Conservation (phyloP, 2,888 invertebrate species). For the Arrhopalites spinosus region DNA sequence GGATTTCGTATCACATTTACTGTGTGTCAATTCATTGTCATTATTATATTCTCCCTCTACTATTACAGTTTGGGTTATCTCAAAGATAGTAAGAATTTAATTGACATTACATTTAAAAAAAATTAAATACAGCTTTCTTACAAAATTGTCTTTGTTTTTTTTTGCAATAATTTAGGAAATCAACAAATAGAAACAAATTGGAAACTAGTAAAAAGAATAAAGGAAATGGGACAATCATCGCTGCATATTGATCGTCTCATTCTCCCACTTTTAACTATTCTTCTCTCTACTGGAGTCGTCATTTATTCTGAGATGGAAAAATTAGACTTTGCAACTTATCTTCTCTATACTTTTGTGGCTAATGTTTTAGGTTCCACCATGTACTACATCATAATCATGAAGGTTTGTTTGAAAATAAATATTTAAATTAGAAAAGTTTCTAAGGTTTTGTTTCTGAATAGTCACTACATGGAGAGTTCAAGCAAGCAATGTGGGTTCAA, state of each 20-base stretch:
- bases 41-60: conserved; percentile 41
- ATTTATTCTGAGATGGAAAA: conserved; percentile 45
- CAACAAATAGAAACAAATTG: conserved; percentile 38
- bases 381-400: conserved; percentile 79
- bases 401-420: conserved; percentile 61
- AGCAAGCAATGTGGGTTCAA: conserved; percentile 53
- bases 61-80: conserved; percentile 53
- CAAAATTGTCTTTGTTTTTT: not conserved
- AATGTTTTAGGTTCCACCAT: conserved; percentile 79
- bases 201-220: conserved; percentile 41
- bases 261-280: conserved; percentile 44
- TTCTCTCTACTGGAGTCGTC: conserved; percentile 47
- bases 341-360: conserved; percentile 78
- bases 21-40: conserved; percentile 42
- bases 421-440: not conserved
- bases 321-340: conserved; percentile 76
- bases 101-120: not conserved
- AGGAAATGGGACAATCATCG: conserved; percentile 37
- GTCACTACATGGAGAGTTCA: conserved; percentile 54
- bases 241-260: conserved; percentile 48
- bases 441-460: conserved; percentile 4
- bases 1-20: conserved; percentile 46
- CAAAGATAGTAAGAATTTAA: conserved; percentile 35
- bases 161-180: not conserved
- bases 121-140: not conserved